Conservation (phyloP, 2,888 invertebrate species). For the Mechanitis mazaeus region DNA sequence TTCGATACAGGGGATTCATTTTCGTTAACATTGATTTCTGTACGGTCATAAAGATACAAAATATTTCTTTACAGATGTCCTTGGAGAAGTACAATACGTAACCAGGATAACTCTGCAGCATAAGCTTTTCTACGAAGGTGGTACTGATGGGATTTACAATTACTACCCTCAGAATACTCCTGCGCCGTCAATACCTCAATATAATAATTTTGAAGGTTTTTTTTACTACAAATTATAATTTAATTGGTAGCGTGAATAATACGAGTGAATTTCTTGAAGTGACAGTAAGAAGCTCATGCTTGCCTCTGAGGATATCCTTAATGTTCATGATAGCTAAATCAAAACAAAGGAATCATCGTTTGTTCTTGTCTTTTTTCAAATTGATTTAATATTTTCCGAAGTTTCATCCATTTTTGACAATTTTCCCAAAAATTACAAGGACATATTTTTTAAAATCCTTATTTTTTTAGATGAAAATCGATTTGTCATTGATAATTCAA, state of each 20-base stretch:
- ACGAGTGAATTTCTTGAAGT: neutral
- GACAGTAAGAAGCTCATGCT: too few species aligned
- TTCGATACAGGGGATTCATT: too few species aligned
- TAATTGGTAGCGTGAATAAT: neutral
- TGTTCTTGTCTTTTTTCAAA: too few species aligned
- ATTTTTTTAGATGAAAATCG: neutral
- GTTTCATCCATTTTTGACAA: too few species aligned
- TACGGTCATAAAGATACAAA: too few species aligned
- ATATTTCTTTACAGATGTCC: constrained; percentile 39
- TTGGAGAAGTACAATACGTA: constrained; percentile 49
- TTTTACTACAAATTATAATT: neutral
- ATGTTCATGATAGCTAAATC: too few species aligned
- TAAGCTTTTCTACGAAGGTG: constrained; percentile 47
- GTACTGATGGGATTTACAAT: constrained; percentile 24
- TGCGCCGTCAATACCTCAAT: neutral
- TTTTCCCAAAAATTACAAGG: too few species aligned
- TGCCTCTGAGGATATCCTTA: too few species aligned
- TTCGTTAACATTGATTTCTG: too few species aligned
- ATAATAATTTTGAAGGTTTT: constrained; percentile 22
- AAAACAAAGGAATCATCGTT: too few species aligned
- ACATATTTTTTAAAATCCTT: neutral
- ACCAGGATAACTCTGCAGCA: constrained; percentile 72
- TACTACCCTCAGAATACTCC: constrained; percentile 20
- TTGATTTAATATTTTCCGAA: too few species aligned
- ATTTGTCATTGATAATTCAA: neutral